These are phyloP conservation scores for Strigamia transsilvanica DNA, from an alignment of 2,888 invertebrate genomes.

Conservation along the genomic window DNA sequence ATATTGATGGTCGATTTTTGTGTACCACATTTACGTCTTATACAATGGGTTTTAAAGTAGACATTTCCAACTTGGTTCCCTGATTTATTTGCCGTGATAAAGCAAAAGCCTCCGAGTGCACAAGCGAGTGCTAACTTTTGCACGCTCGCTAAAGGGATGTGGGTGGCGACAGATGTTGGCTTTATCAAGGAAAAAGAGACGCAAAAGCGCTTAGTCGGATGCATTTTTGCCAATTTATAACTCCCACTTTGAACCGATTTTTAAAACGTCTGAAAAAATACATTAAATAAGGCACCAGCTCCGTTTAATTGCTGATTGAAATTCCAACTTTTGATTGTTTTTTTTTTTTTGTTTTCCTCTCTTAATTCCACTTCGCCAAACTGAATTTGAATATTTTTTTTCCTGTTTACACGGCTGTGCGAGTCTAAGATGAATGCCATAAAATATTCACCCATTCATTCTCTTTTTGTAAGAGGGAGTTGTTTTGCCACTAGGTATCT, in stretches of 20 bases:
- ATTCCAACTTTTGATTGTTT: slow-evolving; percentile 3
- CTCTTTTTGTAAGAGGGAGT: background rate
- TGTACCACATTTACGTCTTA: background rate
- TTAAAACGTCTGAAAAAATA: background rate
- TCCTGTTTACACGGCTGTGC: background rate
- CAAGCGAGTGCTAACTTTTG: slow-evolving; percentile 27
- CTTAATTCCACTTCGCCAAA: background rate
- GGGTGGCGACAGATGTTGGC: slow-evolving; percentile 27
- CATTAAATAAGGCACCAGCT: background rate
- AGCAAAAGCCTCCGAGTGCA: slow-evolving; percentile 23
- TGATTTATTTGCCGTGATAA: slow-evolving; percentile 35
- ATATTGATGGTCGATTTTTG: slow-evolving; percentile 4
- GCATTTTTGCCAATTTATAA: slow-evolving; percentile 24
- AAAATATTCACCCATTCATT: background rate
- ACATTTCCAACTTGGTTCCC: background rate
- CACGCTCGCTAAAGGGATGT: slow-evolving; percentile 27
- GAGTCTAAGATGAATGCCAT: background rate
- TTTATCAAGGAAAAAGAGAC: slow-evolving; percentile 27
- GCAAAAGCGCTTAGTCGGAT: slow-evolving; percentile 31
- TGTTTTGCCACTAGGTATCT: slow-evolving; percentile 21
- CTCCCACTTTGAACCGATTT: slow-evolving; percentile 23
- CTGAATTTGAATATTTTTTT: background rate
- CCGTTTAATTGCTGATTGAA: slow-evolving; percentile 21
- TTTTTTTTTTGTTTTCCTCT: background rate
- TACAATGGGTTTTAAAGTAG: slow-evolving; percentile 20